A percentile compares a stretch with the other conserved stretches of the same genome.
These are phyloP conservation scores for Nephrocerus scutellatus DNA, from an alignment of 2,888 invertebrate species.

Conservation along the genomic window DNA sequence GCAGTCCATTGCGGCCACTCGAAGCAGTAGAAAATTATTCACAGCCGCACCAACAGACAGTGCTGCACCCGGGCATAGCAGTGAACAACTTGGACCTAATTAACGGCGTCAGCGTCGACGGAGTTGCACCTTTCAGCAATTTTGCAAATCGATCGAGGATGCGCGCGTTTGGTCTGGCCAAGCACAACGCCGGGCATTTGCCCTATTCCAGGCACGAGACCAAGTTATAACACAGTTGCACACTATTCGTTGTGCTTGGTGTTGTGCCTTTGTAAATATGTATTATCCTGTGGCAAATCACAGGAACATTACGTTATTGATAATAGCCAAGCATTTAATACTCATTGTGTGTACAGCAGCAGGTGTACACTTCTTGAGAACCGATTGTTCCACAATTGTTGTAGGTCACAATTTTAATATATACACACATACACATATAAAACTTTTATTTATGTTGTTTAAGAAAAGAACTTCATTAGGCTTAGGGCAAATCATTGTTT, in stretches of 20 bases:
- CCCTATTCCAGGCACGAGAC: constrained; percentile 30
- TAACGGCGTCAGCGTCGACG: constrained; percentile 25
- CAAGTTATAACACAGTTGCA: constrained; percentile 21
- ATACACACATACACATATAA: too few relatives aligned
- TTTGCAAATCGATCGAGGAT: constrained; percentile 26
- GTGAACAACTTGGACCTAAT: constrained; percentile 31
- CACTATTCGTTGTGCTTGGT: constrained; percentile 2
- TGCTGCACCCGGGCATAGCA: constrained; percentile 22
- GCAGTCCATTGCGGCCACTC: constrained; percentile 11
- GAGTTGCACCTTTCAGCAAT: constrained; percentile 21
- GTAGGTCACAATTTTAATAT: too few relatives aligned
- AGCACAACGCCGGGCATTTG: constrained; percentile 22
- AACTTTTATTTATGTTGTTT: too few relatives aligned
- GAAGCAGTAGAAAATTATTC: too few relatives aligned
- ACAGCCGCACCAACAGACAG: too few relatives aligned
- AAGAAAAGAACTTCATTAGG: too few relatives aligned
- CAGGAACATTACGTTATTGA: too few relatives aligned
- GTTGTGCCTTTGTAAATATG: background rate
- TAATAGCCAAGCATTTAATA: too few relatives aligned
- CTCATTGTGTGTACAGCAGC: too few relatives aligned
- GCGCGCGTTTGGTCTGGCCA: constrained; percentile 24
- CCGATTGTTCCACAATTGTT: too few relatives aligned
- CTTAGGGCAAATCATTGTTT: too few relatives aligned
- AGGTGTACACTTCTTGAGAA: too few relatives aligned
- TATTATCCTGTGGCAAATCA: background rate